Evolutionary conservation across 2,113 vertebrate genomes (phyloP).

Genomic region (Pipa parva): DNA sequence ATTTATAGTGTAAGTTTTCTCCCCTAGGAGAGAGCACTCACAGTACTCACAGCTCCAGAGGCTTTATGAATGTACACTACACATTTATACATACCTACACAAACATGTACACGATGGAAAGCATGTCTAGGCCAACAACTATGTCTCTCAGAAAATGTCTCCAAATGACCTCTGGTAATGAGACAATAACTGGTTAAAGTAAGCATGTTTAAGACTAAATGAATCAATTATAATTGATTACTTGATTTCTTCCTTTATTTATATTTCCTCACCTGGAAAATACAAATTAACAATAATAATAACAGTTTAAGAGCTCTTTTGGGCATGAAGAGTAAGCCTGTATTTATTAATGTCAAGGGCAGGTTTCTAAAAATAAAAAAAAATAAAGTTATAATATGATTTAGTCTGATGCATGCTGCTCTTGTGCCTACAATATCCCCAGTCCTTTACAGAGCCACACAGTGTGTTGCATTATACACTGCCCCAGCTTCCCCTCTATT

Average conservation of each 20-base stretch:
- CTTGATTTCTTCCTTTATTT: constrained; percentile 23
- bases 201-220: constrained; percentile 38
- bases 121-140: constrained; percentile 8
- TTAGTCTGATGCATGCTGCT: too few species aligned
- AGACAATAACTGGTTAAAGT: constrained; percentile 33
- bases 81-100: constrained; percentile 8
- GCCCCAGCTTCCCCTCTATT: too few species aligned
- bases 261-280: constrained; percentile 26
- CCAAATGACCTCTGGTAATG: constrained; percentile 35
- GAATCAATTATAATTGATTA: constrained; percentile 42
- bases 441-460: too few species aligned
- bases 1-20: constrained; percentile 32
- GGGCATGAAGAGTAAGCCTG: too few species aligned
- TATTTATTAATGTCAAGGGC: too few species aligned
- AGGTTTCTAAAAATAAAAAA: too few species aligned
- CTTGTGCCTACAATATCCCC: too few species aligned
- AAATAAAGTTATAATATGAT: too few species aligned
- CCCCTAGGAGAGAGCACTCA: constrained; percentile 6
- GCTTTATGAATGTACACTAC: constrained; percentile 14
- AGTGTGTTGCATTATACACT: too few species aligned
- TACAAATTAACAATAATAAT: background rate
- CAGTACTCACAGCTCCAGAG: constrained; percentile 1
- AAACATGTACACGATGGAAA: constrained; percentile 3
- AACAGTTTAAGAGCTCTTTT: too few species aligned
- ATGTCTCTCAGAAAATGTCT: constrained; percentile 10